These are phyloP conservation scores for Gymnorhina tibicen DNA, from an alignment of 2,113 vertebrate species.

Conservation along the genomic window DNA sequence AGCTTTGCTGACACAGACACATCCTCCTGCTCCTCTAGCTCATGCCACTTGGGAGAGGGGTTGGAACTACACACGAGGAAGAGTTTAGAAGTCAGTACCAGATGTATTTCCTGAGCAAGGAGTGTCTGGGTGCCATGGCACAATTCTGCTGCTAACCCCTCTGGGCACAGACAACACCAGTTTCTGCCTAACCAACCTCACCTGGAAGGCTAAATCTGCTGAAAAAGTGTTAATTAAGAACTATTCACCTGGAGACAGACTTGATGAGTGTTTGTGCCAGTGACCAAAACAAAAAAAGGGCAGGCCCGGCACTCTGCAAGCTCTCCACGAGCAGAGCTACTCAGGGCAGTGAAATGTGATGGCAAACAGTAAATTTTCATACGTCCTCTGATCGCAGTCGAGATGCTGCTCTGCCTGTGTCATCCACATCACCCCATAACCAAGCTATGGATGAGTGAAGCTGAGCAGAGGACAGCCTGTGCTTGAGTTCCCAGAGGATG, in stretches of 20 bases:
- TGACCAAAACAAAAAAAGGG: neutral
- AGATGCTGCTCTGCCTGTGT: neutral
- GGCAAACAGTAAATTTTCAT: neutral
- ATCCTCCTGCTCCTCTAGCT: neutral
- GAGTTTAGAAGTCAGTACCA: neutral
- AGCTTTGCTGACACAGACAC: neutral
- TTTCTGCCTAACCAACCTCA: neutral
- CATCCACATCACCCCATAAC: neutral
- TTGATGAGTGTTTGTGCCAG: neutral
- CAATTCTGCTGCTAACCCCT: neutral
- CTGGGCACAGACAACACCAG: neutral
- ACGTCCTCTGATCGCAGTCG: neutral
- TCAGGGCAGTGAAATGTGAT: neutral
- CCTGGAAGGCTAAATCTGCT: neutral
- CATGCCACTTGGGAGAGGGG: neutral
- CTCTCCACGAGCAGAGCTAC: accelerated
- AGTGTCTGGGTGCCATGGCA: neutral
- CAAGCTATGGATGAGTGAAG: neutral
- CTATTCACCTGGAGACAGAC: neutral
- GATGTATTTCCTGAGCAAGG: neutral
- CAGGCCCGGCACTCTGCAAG: neutral
- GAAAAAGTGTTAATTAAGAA: neutral
- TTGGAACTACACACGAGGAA: neutral
- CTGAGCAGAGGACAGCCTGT: neutral
- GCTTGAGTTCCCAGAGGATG: neutral